A percentile compares a stretch with the other conserved stretches of the same genome.
These are phyloP conservation scores for Eremobia ochroleuca DNA, from an alignment of 2,888 invertebrate species.

Conservation along the genomic window DNA sequence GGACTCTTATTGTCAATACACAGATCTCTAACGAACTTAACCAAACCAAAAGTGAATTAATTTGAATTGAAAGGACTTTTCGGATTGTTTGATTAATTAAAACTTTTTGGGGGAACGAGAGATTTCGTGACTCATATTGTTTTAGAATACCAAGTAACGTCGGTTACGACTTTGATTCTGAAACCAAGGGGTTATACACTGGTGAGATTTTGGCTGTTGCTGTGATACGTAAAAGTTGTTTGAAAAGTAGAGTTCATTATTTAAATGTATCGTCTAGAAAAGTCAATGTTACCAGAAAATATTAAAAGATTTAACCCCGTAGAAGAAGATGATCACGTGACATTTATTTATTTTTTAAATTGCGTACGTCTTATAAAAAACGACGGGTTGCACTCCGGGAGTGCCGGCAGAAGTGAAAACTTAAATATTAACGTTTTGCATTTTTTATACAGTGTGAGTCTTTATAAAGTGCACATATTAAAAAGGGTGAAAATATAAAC, in stretches of 20 bases:
- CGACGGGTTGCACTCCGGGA: too few relatives aligned
- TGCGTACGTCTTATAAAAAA: too few relatives aligned
- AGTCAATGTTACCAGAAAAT: too few relatives aligned
- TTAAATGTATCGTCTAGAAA: background rate
- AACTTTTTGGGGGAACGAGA: slow-evolving; percentile 19
- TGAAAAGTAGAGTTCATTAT: background rate
- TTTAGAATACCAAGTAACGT: slow-evolving; percentile 21
- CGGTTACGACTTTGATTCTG: background rate
- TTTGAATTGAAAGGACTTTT: slow-evolving; percentile 14
- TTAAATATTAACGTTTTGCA: too few relatives aligned
- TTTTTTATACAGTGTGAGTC: too few relatives aligned
- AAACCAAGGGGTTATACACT: background rate
- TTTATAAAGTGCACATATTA: too few relatives aligned
- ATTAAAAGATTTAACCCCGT: too few relatives aligned
- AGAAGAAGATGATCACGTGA: too few relatives aligned
- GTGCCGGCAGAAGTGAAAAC: too few relatives aligned
- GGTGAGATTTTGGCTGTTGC: background rate
- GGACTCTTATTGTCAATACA: background rate
- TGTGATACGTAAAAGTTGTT: background rate
- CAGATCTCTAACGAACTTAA: background rate
- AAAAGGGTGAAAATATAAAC: too few relatives aligned
- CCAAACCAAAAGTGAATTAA: slow-evolving; percentile 11
- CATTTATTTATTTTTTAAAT: too few relatives aligned
- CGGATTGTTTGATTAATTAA: slow-evolving; percentile 20
- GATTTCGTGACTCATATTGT: slow-evolving; percentile 28